phyloP scores from a whole-genome alignment of 2,113 vertebrate genomes.

The Odontophorus gujanensis region DNA sequence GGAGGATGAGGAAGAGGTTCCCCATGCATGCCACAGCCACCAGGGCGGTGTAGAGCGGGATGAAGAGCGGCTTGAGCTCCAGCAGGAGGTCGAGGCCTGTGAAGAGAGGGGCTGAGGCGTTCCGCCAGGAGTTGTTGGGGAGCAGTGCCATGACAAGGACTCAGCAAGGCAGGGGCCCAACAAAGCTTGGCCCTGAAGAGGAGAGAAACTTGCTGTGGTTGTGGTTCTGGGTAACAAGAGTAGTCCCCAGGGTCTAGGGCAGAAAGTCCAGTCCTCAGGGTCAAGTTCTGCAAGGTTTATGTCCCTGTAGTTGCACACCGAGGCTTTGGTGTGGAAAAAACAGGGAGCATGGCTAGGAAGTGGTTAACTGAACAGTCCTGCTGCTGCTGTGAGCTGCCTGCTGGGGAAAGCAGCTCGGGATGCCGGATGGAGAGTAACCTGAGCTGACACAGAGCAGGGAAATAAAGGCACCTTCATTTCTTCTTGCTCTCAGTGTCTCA shows the following conservation, averaged over 20 bases:
- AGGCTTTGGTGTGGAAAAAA: fast-evolving
- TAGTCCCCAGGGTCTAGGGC: fast-evolving
- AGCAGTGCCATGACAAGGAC: conserved; percentile 9
- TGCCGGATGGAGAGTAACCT: fast-evolving
- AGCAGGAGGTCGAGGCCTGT: conserved; percentile 83
- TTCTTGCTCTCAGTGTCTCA: no score
- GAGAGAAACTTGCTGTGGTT: fast-evolving
- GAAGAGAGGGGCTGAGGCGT: conserved; percentile 68
- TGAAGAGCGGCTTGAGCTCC: conserved; percentile 84
- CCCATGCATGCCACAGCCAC: conserved; percentile 82
- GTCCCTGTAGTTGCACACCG: neutral
- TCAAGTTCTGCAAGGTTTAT: no score
- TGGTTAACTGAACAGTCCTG: neutral
- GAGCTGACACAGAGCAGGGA: fast-evolving
- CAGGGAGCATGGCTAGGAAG: neutral
- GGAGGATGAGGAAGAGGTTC: conserved; percentile 86
- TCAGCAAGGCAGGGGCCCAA: neutral
- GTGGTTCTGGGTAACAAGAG: neutral
- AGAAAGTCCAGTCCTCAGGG: no score
- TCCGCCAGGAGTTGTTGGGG: conserved; percentile 58
- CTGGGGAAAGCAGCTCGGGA: fast-evolving
- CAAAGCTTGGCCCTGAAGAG: neutral
- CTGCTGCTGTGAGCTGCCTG: neutral
- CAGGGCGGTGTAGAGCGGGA: conserved; percentile 82
- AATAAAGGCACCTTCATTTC: fast-evolving